Base-by-base conservation (phyloP, 2,888 invertebrate genomes). In the Drosophila mercatorum region DNA sequence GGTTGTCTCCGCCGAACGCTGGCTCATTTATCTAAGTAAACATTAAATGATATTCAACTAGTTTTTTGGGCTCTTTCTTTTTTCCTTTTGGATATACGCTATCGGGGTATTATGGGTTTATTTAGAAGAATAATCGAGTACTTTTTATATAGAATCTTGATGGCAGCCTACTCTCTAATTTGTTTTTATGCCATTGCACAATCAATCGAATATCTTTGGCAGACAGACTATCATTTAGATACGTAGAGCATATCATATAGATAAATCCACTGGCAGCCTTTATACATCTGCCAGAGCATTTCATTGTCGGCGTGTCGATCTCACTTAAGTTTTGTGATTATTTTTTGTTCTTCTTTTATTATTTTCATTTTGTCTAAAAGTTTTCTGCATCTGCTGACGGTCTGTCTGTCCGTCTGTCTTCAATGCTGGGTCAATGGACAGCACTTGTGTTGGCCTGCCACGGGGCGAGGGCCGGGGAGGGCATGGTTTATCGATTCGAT, bases 361-460 rank as follows among this genome's bases (percentile, higher is more conserved):
- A 44, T 61, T 58, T 72, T 53, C 56, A 52, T 58, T 57, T 61
- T 55, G 58, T 31, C 52, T 56, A 65, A 73, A 68, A 67, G 66
- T 67, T 47, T 62, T 78, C 68, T 65, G 67, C 72, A 68, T 52
- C 43, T 51, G 67, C 67, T 59, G 73, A 61, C 72, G 40, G 68
- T 62, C 63, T 72, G 64, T 60, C 65, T 72, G 66, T 70, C 71
- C 66, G 62, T 14, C 61, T 80, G 78, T 73, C 65, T 77, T 86
- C 73, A 72, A 72, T 71, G 83, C 58, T 86, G 80, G 88, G 89
- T 89, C 89, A 89, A 89, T 82, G 88, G 78, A 89, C 89, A 89
- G 61, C 40, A 59, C 69, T 51, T 12, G 26, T 17, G 8, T 14
- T 34, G 34, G 34, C 34, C 26, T 26, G 41, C n/a, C 44, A 62